Percentiles rank a stretch among this genome's conserved stretches.
Conservation (phyloP, 1,140 invertebrate species). For the Orchestia grillus region DNA sequence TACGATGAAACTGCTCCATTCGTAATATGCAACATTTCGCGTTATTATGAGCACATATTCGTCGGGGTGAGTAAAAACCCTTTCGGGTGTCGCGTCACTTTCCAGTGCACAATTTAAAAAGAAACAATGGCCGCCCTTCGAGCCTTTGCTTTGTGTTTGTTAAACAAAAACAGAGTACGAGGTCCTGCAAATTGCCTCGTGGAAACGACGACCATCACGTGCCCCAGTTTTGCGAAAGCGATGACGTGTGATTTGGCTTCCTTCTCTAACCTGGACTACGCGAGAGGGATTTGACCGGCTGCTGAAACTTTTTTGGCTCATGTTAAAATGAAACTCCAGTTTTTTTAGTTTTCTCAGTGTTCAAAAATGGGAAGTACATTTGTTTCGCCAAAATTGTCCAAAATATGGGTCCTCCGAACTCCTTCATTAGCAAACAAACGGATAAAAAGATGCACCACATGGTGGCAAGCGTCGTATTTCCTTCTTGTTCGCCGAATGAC, state of each 20-base stretch:
- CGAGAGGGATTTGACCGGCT: too few species aligned
- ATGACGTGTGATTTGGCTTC: background rate
- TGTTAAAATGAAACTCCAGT: background rate
- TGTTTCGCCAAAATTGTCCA: too few species aligned
- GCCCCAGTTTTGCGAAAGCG: background rate
- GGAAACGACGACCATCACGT: background rate
- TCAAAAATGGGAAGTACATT: too few species aligned
- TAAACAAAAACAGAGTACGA: background rate
- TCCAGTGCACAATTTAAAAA: constrained; percentile 28
- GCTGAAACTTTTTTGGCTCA: background rate
- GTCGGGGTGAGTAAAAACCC: background rate
- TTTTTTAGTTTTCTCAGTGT: background rate
- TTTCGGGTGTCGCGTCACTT: background rate
- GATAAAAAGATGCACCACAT: too few species aligned
- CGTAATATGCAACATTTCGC: background rate
- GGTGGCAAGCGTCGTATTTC: too few species aligned
- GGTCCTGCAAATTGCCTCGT: background rate
- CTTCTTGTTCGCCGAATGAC: too few species aligned
- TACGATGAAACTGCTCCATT: background rate
- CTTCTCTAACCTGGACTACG: background rate
- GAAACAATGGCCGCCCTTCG: background rate
- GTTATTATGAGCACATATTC: background rate
- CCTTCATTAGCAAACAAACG: too few species aligned
- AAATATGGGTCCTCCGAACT: too few species aligned
- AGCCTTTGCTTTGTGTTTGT: background rate